These are phyloP conservation scores for Cyclura pinguis DNA, from an alignment of 2,797 vertebrate genomes.

Conservation along the genomic window DNA sequence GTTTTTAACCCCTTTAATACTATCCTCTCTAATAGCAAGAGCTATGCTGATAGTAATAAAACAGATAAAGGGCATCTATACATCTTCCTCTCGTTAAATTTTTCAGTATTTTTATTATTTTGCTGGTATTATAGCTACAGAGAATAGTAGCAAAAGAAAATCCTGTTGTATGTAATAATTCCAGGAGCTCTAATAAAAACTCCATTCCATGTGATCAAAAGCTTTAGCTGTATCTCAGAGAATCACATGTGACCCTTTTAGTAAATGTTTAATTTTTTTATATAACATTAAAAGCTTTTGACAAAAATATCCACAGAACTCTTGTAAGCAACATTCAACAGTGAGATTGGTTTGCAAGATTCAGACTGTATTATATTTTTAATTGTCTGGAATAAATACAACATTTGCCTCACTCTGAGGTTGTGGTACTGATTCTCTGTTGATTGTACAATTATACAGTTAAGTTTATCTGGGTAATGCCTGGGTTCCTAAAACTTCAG, in stretches of 20 bases:
- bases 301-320: not conserved
- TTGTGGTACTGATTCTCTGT: not conserved
- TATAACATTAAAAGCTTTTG: not conserved
- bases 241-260: not conserved
- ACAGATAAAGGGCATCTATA: not conserved
- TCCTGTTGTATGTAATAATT: not conserved
- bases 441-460: not conserved
- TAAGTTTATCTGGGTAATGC: not conserved
- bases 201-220: not conserved
- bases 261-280: not conserved
- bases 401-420: not conserved
- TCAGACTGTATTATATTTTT: not conserved
- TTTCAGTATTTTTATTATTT: not conserved
- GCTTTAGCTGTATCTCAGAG: not conserved
- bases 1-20: not conserved
- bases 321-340: not conserved
- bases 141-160: not conserved
- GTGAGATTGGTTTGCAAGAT: not conserved
- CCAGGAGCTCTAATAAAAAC: not conserved
- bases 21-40: not conserved
- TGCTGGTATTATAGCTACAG: not conserved
- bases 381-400: not conserved
- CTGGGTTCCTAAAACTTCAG: not conserved
- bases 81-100: not conserved
- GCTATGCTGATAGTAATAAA: not conserved